phyloP scores from a whole-genome alignment of 2,797 vertebrate species.

The Tolypeutes matacus region DNA sequence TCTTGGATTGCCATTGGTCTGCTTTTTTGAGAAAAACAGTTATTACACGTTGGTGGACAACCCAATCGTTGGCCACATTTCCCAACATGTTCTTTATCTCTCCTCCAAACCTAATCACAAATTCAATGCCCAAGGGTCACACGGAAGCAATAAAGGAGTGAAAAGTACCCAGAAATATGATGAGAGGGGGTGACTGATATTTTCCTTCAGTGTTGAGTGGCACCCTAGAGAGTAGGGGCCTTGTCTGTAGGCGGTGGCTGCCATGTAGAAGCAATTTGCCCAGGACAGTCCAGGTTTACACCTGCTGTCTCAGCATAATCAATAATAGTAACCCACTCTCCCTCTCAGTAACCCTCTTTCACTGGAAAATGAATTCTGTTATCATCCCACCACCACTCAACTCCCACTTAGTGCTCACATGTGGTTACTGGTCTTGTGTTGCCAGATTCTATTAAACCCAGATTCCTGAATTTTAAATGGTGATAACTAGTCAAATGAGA shows the following conservation, averaged over 20 bases:
- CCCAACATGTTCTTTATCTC: neutral
- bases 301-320: neutral
- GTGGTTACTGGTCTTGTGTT: neutral
- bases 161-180: neutral
- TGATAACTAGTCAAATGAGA: neutral
- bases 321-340: neutral
- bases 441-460: neutral
- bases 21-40: neutral
- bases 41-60: neutral
- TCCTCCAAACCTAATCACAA: neutral
- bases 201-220: neutral
- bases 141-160: neutral
- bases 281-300: neutral
- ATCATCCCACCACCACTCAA: neutral
- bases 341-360: neutral
- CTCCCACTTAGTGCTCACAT: neutral
- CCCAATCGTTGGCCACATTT: neutral
- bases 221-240: neutral
- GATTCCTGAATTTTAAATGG: conserved; percentile 17
- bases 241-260: neutral
- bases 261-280: neutral
- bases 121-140: neutral
- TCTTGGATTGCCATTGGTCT: neutral
- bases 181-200: no score
- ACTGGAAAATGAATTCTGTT: neutral